A percentile compares a stretch with the other conserved stretches of the same genome.
phyloP scores from a whole-genome alignment of 2,113 vertebrate genomes.

The Peucedramus taeniatus region DNA sequence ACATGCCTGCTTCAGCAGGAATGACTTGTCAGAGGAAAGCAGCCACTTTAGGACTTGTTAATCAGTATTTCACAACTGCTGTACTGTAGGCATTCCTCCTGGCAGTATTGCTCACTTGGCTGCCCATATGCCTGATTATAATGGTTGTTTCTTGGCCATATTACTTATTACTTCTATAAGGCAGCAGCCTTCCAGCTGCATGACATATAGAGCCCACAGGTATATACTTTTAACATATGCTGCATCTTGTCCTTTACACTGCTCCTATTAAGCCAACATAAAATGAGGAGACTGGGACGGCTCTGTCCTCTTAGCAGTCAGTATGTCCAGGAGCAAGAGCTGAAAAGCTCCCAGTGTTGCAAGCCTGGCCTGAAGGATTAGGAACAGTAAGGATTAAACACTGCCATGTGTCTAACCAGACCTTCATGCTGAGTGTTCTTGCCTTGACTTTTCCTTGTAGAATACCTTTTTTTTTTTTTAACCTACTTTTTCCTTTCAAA shows the following conservation, averaged over 20 bases:
- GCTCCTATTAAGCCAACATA: not conserved
- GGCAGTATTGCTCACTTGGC: not conserved
- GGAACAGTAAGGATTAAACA: not conserved
- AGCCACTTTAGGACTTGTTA: not conserved
- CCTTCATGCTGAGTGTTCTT: not conserved
- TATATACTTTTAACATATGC: not conserved
- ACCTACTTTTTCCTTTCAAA: not conserved
- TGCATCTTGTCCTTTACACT: not conserved
- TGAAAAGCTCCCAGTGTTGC: not conserved
- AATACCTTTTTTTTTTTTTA: not conserved
- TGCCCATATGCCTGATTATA: not conserved
- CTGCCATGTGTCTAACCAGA: not conserved
- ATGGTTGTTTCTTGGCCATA: not conserved
- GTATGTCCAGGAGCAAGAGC: not conserved
- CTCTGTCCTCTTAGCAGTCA: not conserved
- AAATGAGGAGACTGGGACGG: not conserved
- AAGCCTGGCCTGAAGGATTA: not conserved
- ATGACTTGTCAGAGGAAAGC: not conserved
- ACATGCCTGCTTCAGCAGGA: constrained; percentile 7
- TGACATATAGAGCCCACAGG: not conserved
- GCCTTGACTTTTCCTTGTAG: not conserved
- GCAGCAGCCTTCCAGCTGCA: not conserved
- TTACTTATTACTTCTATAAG: not conserved
- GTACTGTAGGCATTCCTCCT: not conserved
- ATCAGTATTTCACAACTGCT: constrained; percentile 2